Evolutionary conservation across 1,140 invertebrate genomes (phyloP), one percentile per base, ranked within the genome.

Genomic region (Ptiloglossa arizonensis): DNA sequence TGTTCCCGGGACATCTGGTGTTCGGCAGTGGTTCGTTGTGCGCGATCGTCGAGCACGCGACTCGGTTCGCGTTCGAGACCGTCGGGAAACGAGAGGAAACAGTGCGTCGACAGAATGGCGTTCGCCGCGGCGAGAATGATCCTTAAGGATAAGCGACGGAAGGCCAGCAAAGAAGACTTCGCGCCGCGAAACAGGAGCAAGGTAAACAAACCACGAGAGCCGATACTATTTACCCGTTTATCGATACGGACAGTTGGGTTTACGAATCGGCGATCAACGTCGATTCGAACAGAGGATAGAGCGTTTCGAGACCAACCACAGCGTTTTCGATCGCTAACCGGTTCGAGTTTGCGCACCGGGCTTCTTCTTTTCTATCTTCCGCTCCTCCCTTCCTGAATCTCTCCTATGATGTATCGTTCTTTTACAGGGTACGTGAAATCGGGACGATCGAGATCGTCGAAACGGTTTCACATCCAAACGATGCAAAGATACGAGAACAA

Each of bases 51-150:
- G 69, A 17, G 5, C n/a, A n/a, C n/a, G n/a, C n/a, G n/a, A n/a
- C n/a, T n/a, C n/a, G n/a, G n/a, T n/a, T 3, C 44, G 22, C 52
- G 50, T 69, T 68, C 35, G 63, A 24, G 32, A 17, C 27, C 52
- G 35, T 24, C 6, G 24, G 32, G 24, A 15, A 11, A 32, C 27
- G 8, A 27, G 50, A 27, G 11, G 8, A 63, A 19, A 63, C 56
- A 82, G 46, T 63, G 62, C 52, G 5, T 48, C 72, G 67, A 63
- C 86, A 95, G 94, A 86, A 97, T 96, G 96, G 96, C 96, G 87
- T 97, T 96, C 89, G 96, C 96, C 48, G 96, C 96, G 44, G 96
- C 96, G 71, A 94, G 96, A 59, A 96, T 97, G 96, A 97, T 97
- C 83, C 91, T 96, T 63, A 96, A 96, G 93, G 96, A 96, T 88